These are phyloP conservation scores for Umimayanthus chanpuru DNA, from an alignment of 92 coral and sea anemone species.

Conservation along the genomic window DNA sequence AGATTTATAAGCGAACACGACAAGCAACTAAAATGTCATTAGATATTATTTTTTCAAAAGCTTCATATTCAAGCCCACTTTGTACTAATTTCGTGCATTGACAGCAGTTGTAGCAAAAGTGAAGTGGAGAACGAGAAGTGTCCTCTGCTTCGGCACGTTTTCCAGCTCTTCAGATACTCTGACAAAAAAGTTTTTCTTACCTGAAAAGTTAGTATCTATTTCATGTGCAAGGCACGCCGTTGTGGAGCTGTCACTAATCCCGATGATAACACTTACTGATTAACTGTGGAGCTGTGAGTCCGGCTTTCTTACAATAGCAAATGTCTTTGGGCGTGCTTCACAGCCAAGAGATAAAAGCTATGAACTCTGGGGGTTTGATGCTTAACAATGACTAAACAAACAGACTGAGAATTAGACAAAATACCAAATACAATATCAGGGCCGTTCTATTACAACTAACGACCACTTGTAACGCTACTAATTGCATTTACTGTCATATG, in stretches of 20 bases:
- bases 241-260: slow-evolving; percentile 60
- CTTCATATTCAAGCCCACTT: not conserved
- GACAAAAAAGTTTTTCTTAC: slow-evolving; percentile 53
- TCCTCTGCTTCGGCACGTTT: not conserved
- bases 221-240: slow-evolving; percentile 58
- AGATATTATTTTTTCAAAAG: slow-evolving; percentile 4
- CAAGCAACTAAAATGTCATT: slow-evolving; percentile 12
- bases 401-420: slow-evolving; percentile 96
- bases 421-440: slow-evolving; percentile 89
- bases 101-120: not conserved
- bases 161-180: not conserved
- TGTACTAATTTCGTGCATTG: slow-evolving; percentile 6
- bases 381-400: slow-evolving; percentile 97
- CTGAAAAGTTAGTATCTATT: slow-evolving; percentile 52
- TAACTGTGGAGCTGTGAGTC: slow-evolving; percentile 54
- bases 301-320: slow-evolving; percentile 63
- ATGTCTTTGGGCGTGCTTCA: slow-evolving; percentile 86
- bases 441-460: slow-evolving; percentile 85
- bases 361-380: slow-evolving; percentile 93
- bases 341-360: slow-evolving; percentile 74
- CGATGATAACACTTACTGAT: slow-evolving; percentile 63
- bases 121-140: not conserved
- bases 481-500: slow-evolving; percentile 91
- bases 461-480: slow-evolving; percentile 88
- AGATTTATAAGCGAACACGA: not conserved